Base-by-base conservation (phyloP, 2,797 vertebrate species). In the Iguana delicatissima region DNA sequence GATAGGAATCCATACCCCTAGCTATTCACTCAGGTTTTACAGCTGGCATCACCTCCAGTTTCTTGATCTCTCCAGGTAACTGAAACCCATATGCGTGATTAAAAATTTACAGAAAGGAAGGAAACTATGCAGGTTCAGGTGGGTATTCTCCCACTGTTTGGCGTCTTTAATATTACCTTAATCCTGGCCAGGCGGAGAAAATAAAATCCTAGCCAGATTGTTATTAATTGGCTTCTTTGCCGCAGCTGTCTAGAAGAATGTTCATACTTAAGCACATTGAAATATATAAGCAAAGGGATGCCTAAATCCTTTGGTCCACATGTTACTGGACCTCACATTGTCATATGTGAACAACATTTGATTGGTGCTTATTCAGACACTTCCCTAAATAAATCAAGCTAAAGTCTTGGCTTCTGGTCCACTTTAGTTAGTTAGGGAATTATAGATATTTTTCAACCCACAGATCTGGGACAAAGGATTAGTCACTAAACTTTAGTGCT, bases 401-500 rank as follows among this genome's bases (percentile, higher is more conserved):
- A 20, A 9, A 16, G n/a, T 57, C 26, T 77, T 81, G 50, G 59
- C 35, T 55, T 87, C 62, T 77, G 42, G 72, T n/a, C 57, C 57
- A 76, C 24, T 12, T 35, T 62, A 80, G 86, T 93, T 89, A 67
- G 89, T 0, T 3, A n/a, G 4, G 8, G 16, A 42, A 50, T 6
- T 89, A 90, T 50, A 90, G 80, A 14, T 67, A 14, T 69, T 88
- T 2, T 0, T 24, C 50, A 81, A 29, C 0, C 22, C 55, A 69
- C 22, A 72, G 24, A 91, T 32, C 35, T 64, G 16, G n/a, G 22
- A 86, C 67, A 83, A 89, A 59, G 69, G 69, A 79, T 87, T 42
- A 69, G 26, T 42, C 52, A 62, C 38, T n/a, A 24, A 67, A 72
- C 50, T 85, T 69, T 69, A 38, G 35, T 42, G 24, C 42, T 87